Evolutionary conservation across 1,140 invertebrate genomes (phyloP), one percentile per base, ranked within the genome.

Genomic region (Aethina tumida): DNA sequence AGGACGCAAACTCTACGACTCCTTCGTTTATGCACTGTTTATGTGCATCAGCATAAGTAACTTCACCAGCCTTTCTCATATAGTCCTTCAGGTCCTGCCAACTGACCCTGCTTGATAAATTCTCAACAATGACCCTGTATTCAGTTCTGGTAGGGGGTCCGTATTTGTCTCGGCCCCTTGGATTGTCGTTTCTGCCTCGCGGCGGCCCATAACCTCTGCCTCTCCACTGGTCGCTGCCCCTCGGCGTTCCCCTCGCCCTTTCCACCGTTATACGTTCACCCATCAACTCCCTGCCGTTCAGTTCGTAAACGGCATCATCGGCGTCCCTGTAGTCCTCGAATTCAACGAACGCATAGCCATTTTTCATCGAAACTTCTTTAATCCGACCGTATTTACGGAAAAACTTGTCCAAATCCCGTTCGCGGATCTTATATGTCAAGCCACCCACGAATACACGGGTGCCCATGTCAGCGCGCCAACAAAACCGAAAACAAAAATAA

Each of bases 291-390:
- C 93, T 93, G 13, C 94, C 94, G 71, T 98, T 97, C 35, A 97
- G 65, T 63, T 97, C 94, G 70, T 97, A 96, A 2, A 97, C 90
- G 8, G 94, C 95, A 73, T 98, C 95, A 67, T 97, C 93, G 30
- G 95, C 95, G 75, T 98, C 95, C 64, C 93, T 77, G 59, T 93
- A 85, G 62, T 97, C 91, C 62, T 97, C 94, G 69, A 98, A 98
- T 75, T 98, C 95, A n/a, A 49, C 47, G 27, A 49, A 99, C 46
- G 93, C 94, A 70, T 97, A 99, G 55, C 95, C 95, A 75, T 97
- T 97, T 71, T 98, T 98, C 62, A 99, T 84, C 47, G 97, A 79
- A 53, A 99, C 84, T 65, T 98, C 95, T 60, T 88, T 79, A 53
- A 97, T 92, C 58, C 86, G 75, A 50, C 95, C 95, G 71, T 94